Evolutionary conservation across 2,113 vertebrate genomes (phyloP).

Genomic region (Ammodytes dubius): DNA sequence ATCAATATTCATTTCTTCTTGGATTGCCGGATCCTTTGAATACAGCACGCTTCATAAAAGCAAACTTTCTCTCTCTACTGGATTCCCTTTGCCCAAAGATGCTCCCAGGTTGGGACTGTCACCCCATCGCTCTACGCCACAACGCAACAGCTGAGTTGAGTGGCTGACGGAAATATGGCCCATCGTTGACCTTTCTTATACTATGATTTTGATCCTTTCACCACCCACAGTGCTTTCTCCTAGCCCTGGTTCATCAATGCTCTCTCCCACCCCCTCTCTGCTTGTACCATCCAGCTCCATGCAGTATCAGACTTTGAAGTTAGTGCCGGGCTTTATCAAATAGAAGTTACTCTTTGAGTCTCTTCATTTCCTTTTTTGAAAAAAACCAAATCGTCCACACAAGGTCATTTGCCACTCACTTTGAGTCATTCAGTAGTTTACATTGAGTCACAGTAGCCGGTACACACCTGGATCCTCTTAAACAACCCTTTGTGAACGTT

Average conservation of each 20-base stretch:
- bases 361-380: background rate
- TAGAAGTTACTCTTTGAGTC: conserved; percentile 40
- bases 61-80: conserved; percentile 53
- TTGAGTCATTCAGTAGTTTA: background rate
- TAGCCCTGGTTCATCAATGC: conserved; percentile 17
- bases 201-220: conserved; percentile 51
- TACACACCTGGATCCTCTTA: background rate
- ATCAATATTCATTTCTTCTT: conserved; percentile 19
- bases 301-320: conserved; percentile 51
- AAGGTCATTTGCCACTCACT: background rate
- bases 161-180: conserved; percentile 33
- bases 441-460: background rate
- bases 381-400: conserved; percentile 18
- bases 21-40: conserved; percentile 29
- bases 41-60: background rate
- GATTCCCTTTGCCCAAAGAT: conserved; percentile 24
- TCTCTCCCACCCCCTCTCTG: background rate
- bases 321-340: conserved; percentile 31
- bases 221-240: conserved; percentile 45
- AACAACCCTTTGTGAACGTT: background rate
- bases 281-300: conserved; percentile 24
- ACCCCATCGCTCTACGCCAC: conserved; percentile 24
- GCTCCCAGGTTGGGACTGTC: background rate
- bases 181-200: conserved; percentile 45
- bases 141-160: conserved; percentile 6